Percentiles rank a stretch among this genome's conserved stretches.
These are phyloP conservation scores for Prorops nasuta DNA, from an alignment of 1,140 invertebrate species.

Conservation along the genomic window DNA sequence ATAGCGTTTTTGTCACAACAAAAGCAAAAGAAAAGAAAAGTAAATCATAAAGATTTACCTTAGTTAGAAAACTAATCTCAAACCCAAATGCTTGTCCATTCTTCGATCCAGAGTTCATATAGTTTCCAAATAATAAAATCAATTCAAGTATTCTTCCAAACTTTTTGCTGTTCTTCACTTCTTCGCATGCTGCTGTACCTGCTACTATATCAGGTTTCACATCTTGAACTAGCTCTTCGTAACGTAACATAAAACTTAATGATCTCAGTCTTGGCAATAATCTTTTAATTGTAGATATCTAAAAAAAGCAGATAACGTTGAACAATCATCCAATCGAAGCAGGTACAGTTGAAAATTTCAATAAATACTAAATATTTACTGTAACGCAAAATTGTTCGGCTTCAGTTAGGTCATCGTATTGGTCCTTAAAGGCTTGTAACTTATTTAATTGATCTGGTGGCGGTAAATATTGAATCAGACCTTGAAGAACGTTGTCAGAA, in stretches of 20 bases:
- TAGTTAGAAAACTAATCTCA: slow-evolving; percentile 93
- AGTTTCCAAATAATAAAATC: slow-evolving; percentile 89
- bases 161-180: slow-evolving; percentile 86
- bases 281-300: slow-evolving; percentile 81
- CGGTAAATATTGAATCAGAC: slow-evolving; percentile 86
- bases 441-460: slow-evolving; percentile 84
- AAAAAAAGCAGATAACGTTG: slow-evolving; percentile 24
- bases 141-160: slow-evolving; percentile 89
- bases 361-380: slow-evolving; percentile 55
- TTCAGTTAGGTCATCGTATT: slow-evolving; percentile 81
- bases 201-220: slow-evolving; percentile 95
- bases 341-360: not conserved
- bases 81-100: slow-evolving; percentile 94
- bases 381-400: slow-evolving; percentile 93
- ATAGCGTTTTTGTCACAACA: slow-evolving; percentile 7
- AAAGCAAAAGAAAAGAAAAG: not conserved
- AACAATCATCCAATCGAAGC: slow-evolving; percentile 7
- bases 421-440: slow-evolving; percentile 75
- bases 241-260: slow-evolving; percentile 86
- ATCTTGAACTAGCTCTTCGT: slow-evolving; percentile 80
- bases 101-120: slow-evolving; percentile 91
- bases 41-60: slow-evolving; percentile 61
- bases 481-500: slow-evolving; percentile 77
- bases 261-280: slow-evolving; percentile 84
- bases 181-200: slow-evolving; percentile 92